Percentiles rank a stretch among this genome's conserved stretches.
These are phyloP conservation scores for Hexactinellida sp. DNA, from an alignment of 37 sponge, comb jelly and placozoan genomes.

Conservation along the genomic window DNA sequence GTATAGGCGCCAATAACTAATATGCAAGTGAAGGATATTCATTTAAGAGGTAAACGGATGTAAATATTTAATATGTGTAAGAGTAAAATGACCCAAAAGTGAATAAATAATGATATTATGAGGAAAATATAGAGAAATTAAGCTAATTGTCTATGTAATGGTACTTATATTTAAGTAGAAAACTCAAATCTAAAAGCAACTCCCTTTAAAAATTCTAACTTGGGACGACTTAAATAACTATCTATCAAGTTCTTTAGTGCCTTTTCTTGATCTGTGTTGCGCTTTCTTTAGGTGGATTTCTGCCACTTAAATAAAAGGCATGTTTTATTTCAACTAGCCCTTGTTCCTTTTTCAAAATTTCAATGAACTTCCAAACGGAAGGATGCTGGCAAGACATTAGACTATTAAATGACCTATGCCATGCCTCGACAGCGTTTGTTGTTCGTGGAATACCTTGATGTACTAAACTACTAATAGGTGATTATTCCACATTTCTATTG, in stretches of 20 bases:
- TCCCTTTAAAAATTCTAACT: background rate
- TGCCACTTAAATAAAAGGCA: too few relatives aligned
- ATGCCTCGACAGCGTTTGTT: background rate
- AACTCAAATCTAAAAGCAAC: background rate
- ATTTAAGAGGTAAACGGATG: background rate
- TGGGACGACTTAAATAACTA: too few relatives aligned
- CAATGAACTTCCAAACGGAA: background rate
- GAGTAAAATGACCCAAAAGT: background rate
- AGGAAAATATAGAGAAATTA: background rate
- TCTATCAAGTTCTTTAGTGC: background rate
- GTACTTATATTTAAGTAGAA: background rate
- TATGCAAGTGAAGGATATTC: background rate
- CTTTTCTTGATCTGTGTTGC: background rate
- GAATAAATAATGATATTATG: background rate
- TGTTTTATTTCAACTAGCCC: too few relatives aligned
- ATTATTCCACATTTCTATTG: background rate
- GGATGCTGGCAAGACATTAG: background rate
- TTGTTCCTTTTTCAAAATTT: too few relatives aligned
- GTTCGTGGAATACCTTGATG: background rate
- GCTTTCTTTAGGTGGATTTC: background rate
- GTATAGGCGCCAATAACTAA: background rate
- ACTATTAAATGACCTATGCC: background rate
- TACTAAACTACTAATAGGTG: background rate
- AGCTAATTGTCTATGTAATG: background rate
- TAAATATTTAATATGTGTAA: background rate